A percentile compares a stretch with the other conserved stretches of the same genome.
Evolutionary conservation across 37 sponge, comb jelly and placozoan species (phyloP).

Genomic region (Beroe ovata): DNA sequence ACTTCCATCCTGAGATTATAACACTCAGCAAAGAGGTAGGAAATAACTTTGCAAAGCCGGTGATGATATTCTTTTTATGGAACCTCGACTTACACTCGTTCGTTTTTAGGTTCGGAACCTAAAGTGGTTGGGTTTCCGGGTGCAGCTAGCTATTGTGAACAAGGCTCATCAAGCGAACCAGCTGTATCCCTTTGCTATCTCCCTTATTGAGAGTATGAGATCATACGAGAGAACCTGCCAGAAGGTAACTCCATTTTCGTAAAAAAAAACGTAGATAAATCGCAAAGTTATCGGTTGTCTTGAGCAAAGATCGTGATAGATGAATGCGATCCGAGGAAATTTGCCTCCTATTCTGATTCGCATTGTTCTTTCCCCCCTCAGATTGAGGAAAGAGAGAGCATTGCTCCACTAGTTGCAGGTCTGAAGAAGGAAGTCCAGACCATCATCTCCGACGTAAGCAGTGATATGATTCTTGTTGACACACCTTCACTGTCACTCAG

Average conservation of each 20-base stretch:
- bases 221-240: slow-evolving; percentile 93
- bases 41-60: too few species aligned
- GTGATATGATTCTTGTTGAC: too few species aligned
- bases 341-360: too few species aligned
- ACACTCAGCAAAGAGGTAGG: slow-evolving; percentile 92
- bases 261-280: too few species aligned
- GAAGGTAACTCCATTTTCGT: too few species aligned
- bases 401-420: slow-evolving; percentile 76
- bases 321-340: too few species aligned
- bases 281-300: too few species aligned
- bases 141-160: slow-evolving; percentile 86
- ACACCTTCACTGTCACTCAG: too few species aligned
- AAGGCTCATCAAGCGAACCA: slow-evolving; percentile 95
- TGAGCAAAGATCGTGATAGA: too few species aligned
- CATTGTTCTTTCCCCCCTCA: too few species aligned
- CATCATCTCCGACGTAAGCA: slow-evolving; percentile 73
- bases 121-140: slow-evolving; percentile 86
- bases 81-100: too few species aligned
- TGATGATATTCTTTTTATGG: too few species aligned
- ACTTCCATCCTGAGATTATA: slow-evolving; percentile 92
- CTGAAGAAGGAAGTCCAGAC: slow-evolving; percentile 83
- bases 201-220: slow-evolving; percentile 91
- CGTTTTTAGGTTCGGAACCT: slow-evolving; percentile 77
- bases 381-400: slow-evolving; percentile 69
- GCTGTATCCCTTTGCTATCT: slow-evolving; percentile 94